These are phyloP conservation scores for Stenotaenia linearis DNA, from an alignment of 2,888 invertebrate genomes.

Conservation along the genomic window DNA sequence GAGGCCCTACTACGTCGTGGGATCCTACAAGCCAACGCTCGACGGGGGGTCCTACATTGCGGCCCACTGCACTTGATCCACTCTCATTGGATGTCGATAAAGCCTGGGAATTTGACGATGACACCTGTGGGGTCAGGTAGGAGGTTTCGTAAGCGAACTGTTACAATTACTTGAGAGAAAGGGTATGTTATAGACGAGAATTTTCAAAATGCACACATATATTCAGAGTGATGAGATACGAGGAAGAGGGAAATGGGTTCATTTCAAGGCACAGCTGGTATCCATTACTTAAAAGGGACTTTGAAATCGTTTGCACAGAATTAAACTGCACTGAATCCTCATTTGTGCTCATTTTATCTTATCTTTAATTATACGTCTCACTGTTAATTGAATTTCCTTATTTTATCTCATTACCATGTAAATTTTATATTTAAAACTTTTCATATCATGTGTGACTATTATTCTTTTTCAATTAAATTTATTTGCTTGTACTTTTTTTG, in stretches of 20 bases:
- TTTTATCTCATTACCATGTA: background rate
- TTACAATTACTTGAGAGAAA: background rate
- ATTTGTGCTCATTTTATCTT: background rate
- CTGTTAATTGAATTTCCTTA: background rate
- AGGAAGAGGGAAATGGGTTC: conserved; percentile 17
- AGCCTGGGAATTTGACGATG: conserved; percentile 14
- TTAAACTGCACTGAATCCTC: conserved; percentile 1
- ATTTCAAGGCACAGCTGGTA: conserved; percentile 1
- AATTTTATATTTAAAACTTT: background rate
- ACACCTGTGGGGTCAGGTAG: conserved; percentile 31
- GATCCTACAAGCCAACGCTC: conserved; percentile 31
- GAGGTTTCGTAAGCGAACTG: background rate
- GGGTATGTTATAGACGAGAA: background rate
- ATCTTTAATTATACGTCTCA: background rate
- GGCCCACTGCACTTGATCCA: background rate
- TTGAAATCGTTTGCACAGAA: conserved; percentile 12
- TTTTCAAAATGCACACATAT: background rate
- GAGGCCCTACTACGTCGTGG: conserved; percentile 71
- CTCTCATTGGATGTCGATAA: conserved; percentile 27
- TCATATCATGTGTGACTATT: too few relatives aligned
- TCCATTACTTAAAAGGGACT: background rate
- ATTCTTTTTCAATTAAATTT: background rate
- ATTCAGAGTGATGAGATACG: background rate
- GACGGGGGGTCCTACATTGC: conserved; percentile 2
- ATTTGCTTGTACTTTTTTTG: background rate